These are phyloP conservation scores for Seriola aureovittata DNA, from an alignment of 2,113 vertebrate genomes.

Conservation along the genomic window DNA sequence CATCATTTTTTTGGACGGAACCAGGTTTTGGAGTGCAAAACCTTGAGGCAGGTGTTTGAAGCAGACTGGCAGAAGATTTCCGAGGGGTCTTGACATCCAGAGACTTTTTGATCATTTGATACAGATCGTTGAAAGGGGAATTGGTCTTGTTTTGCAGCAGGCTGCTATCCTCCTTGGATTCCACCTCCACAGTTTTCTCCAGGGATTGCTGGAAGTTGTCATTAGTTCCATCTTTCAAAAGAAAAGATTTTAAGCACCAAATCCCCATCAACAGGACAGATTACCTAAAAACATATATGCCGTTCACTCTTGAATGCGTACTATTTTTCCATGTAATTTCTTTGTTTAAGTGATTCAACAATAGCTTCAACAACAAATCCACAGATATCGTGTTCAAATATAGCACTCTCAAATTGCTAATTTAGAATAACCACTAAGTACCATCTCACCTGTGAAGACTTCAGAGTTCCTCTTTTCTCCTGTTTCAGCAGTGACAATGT, in stretches of 20 bases:
- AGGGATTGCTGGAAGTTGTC: conserved; percentile 64
- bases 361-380: background rate
- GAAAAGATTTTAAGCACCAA: background rate
- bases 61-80: conserved; percentile 59
- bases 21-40: conserved; percentile 38
- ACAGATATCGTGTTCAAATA: background rate
- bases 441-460: conserved; percentile 75
- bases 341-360: background rate
- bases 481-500: conserved; percentile 44
- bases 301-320: background rate
- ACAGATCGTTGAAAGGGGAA: conserved; percentile 89
- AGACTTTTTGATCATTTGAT: conserved; percentile 87
- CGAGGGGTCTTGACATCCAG: conserved; percentile 75
- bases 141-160: conserved; percentile 52
- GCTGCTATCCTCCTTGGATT: conserved; percentile 52
- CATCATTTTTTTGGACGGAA: conserved; percentile 20
- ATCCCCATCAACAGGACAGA: background rate
- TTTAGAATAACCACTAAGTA: background rate
- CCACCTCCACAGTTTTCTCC: conserved; percentile 67
- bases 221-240: conserved; percentile 81
- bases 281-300: background rate
- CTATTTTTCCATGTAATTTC: background rate
- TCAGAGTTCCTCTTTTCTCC: conserved; percentile 71
- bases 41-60: conserved; percentile 58
- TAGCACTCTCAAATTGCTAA: background rate